A percentile compares a stretch with the other conserved stretches of the same genome.
These are phyloP conservation scores for Eptesicus fuscus DNA, from an alignment of 2,113 vertebrate genomes.

Conservation along the genomic window DNA sequence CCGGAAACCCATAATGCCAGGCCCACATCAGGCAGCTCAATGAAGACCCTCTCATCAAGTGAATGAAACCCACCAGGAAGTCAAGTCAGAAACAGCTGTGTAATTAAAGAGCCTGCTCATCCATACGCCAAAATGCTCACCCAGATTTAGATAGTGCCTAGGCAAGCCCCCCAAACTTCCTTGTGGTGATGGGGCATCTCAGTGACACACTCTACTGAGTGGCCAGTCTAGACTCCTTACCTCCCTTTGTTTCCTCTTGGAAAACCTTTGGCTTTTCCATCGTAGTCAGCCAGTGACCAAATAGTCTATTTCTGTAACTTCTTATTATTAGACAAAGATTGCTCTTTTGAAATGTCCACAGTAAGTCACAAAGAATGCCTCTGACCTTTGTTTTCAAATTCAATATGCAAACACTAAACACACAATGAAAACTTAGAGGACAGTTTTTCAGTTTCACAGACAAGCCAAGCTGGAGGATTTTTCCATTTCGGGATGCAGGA, in stretches of 20 bases:
- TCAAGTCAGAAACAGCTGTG: background rate
- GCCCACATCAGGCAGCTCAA: background rate
- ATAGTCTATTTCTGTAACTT: slow-evolving; percentile 53
- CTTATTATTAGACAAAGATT: background rate
- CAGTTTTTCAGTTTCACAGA: background rate
- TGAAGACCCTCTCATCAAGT: background rate
- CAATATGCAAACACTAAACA: background rate
- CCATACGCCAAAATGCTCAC: background rate
- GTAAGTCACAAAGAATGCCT: background rate
- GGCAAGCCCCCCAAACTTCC: background rate
- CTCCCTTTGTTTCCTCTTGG: slow-evolving; percentile 30
- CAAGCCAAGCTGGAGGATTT: background rate
- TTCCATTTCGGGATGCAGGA: background rate
- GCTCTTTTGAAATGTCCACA: slow-evolving; percentile 25
- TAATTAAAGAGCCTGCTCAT: background rate
- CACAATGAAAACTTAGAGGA: background rate
- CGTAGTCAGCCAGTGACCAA: background rate
- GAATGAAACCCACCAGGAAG: background rate
- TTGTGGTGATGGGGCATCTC: background rate
- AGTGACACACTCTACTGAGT: background rate
- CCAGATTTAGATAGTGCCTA: background rate
- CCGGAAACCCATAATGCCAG: background rate
- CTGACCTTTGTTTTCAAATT: slow-evolving; percentile 9
- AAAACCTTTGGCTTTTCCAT: slow-evolving; percentile 39
- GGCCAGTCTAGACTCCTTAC: background rate